Conservation (phyloP, 53 echinoderm and acorn worm genomes). For the Holothuria leucospilota region DNA sequence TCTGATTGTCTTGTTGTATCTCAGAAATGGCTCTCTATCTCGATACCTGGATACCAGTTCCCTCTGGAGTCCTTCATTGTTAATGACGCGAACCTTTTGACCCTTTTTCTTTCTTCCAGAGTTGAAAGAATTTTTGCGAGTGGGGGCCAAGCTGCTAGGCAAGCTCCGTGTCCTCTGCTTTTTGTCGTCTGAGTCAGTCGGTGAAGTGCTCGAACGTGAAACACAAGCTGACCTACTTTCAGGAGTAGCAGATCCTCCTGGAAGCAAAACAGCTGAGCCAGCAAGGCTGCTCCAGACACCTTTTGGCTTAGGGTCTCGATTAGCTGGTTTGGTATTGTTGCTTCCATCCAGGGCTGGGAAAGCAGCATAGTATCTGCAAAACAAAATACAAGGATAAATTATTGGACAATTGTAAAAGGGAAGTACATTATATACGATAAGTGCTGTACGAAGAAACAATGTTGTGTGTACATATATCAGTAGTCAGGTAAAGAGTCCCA, state of each 20-base stretch:
- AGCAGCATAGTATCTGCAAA: slow-evolving; percentile 89
- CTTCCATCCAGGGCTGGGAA: slow-evolving; percentile 92
- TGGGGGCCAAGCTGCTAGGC: slow-evolving; percentile 68
- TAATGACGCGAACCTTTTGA: background rate
- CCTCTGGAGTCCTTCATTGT: background rate
- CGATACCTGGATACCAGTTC: slow-evolving; percentile 35
- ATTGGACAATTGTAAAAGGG: background rate
- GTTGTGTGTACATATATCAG: too few species aligned
- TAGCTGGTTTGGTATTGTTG: slow-evolving; percentile 24
- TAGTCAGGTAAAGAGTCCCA: too few species aligned
- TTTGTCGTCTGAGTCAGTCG: slow-evolving; percentile 61
- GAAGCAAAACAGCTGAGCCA: slow-evolving; percentile 56
- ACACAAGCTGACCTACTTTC: slow-evolving; percentile 86
- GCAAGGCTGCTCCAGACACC: slow-evolving; percentile 81
- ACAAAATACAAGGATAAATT: background rate
- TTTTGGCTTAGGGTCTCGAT: slow-evolving; percentile 68
- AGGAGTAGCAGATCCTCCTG: slow-evolving; percentile 27
- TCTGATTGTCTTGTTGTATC: slow-evolving; percentile 21
- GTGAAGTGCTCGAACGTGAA: slow-evolving; percentile 84
- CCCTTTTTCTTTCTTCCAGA: slow-evolving; percentile 19
- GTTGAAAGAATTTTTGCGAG: slow-evolving; percentile 48
- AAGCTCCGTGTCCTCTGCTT: slow-evolving; percentile 87
- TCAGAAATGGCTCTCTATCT: slow-evolving; percentile 35
- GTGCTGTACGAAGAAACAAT: background rate
- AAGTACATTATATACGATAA: background rate